Percentiles rank a stretch among this genome's conserved stretches.
These are phyloP conservation scores for Cephalopterus ornatus DNA, from an alignment of 2,113 vertebrate genomes.

Conservation along the genomic window DNA sequence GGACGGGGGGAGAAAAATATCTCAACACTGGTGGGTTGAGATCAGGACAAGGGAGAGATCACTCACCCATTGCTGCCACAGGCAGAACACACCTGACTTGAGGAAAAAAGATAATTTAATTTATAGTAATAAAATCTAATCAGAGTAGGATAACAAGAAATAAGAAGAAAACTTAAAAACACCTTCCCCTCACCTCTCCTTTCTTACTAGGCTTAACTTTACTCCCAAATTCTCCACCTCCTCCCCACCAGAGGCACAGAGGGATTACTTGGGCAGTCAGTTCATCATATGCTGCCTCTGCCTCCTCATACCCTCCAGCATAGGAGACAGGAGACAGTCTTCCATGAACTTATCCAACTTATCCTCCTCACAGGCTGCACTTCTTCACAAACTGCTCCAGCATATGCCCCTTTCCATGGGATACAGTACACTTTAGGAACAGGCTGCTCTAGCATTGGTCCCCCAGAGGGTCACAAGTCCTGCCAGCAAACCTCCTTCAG, in stretches of 20 bases:
- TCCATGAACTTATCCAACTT: not conserved
- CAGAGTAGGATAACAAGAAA: not conserved
- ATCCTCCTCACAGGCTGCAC: not conserved
- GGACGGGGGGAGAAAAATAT: not conserved
- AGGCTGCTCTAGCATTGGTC: not conserved
- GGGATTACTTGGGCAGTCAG: not conserved
- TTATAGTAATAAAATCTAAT: not conserved
- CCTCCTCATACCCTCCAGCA: not conserved
- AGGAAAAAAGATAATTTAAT: not conserved
- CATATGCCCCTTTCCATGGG: accelerated
- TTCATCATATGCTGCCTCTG: not conserved
- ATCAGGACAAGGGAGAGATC: not conserved
- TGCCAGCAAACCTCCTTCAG: not conserved
- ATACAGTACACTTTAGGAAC: not conserved
- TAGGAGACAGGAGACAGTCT: not conserved
- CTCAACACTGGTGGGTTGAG: not conserved
- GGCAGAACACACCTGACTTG: not conserved
- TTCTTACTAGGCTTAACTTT: not conserved
- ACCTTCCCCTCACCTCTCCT: not conserved
- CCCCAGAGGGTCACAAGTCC: not conserved
- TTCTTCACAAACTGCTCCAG: not conserved
- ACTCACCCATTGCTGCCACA: not conserved
- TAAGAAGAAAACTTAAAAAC: not conserved
- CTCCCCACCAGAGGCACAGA: not conserved
- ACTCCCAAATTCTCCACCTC: not conserved